Evolutionary conservation across 2,113 vertebrate genomes (phyloP), one percentile per base, ranked within the genome.

Genomic region (Gavialis gangeticus): DNA sequence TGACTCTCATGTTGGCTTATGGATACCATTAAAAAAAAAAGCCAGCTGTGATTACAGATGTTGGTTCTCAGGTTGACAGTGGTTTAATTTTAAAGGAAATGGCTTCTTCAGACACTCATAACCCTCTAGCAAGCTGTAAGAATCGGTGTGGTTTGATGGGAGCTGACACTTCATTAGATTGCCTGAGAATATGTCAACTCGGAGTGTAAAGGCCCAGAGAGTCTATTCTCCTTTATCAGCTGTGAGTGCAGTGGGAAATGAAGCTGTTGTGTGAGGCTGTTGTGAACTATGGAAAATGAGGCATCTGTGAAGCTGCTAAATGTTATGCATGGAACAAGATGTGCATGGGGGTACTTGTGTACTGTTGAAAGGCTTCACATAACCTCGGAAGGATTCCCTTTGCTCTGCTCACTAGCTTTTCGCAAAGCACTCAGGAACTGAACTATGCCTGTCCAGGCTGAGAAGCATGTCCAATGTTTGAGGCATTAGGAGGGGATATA

Each of bases 261-360:
- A 15, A 96, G 94, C 94, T 92, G 94, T 92, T 92, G 95, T 37
- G 37, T 37, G 37, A 37, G 37, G 37, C 37, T 37, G 92, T 58
- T 76, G 8, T 19, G 83, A 79, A 46, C 83, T 88, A 85, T 88
- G 94, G 93, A 89, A 73, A 25, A 12, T 4, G 7, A 73, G 64
- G 59, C 89, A 91, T 94, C 95, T 96, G 91, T 89, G 93, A 91
- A 82, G 93, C 92, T 90, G 87, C 96, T 94, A 15, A 19, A n/a
- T 66, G 94, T 62, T 87, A 92, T 3, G 2, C 79, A 2, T 18
- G 64, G 96, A 94, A 93, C 5, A 92, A 57, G 91, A 75, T 93
- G 22, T 78, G 79, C 73, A 58, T 59, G 93, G 88, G 66, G 89
- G 76, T 63, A 34, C 25, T 2, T 76, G 75, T 17, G 88, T 64